Percentiles rank a stretch among this genome's conserved stretches.
Evolutionary conservation across 2,888 invertebrate species (phyloP).

Genomic region (Spicauda simplicius): DNA sequence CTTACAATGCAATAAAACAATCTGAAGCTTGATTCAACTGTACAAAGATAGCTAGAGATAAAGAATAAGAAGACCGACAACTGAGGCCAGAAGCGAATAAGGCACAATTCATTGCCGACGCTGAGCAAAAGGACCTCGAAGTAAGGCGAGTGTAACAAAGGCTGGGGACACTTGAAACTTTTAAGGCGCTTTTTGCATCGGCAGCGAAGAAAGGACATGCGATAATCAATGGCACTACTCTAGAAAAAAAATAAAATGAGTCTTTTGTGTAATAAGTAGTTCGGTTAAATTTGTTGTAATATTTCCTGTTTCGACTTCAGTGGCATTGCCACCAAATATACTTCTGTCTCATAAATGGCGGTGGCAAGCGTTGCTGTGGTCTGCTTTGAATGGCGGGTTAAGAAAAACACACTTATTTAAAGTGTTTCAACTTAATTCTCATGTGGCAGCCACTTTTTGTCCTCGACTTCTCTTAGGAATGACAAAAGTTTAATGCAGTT

Average conservation of each 20-base stretch:
- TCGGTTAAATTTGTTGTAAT: too few species aligned
- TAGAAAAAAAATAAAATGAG: too few species aligned
- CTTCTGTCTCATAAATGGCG: too few species aligned
- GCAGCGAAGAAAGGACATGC: background rate
- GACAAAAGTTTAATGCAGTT: too few species aligned
- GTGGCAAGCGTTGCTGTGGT: too few species aligned
- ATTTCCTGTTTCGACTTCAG: background rate
- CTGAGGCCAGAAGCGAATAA: conserved; percentile 17
- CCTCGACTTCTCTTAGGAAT: too few species aligned
- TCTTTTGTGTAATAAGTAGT: too few species aligned
- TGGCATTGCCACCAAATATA: too few species aligned
- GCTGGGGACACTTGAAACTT: conserved; percentile 21
- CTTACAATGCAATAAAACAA: conserved; percentile 24
- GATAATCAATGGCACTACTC: background rate
- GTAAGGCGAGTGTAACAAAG: conserved; percentile 15
- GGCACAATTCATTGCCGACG: conserved; percentile 23
- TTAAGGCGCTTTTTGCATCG: background rate
- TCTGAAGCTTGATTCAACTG: conserved; percentile 20
- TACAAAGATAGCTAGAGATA: conserved; percentile 27
- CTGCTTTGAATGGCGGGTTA: too few species aligned
- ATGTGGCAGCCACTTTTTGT: too few species aligned
- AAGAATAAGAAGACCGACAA: conserved; percentile 21
- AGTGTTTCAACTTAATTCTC: too few species aligned
- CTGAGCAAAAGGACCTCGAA: conserved; percentile 14
- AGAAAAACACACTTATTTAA: too few species aligned